Base-by-base conservation (phyloP, 2,888 invertebrate genomes). In the Pollenia angustigena region DNA sequence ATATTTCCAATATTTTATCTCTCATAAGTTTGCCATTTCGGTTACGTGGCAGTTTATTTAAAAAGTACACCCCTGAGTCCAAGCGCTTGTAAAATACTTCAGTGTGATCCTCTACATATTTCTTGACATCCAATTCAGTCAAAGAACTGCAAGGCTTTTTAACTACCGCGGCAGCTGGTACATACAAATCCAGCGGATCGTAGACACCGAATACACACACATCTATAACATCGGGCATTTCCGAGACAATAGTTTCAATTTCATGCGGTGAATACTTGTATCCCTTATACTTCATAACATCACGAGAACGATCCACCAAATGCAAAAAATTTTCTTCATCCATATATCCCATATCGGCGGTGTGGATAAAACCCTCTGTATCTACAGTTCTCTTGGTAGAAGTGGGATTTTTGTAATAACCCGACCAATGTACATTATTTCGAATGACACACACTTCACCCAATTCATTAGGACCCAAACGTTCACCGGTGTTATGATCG, bases 321-420 rank as follows among this genome's bases (percentile, higher is more conserved):
- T 88, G 90, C 6, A 92, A 72, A 81, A 79, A 88, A 12, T 91
- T 90, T 2, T 92, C 88, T 8, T 90, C 89, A 85, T 92, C 91
- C 81, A 93, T 91, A 78, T 90, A 90, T 4, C 93, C 93, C 78
- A 92, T 60, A 81, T 93, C 93, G 0, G 93, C 93, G 0, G 91
- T 90, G 11, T 89, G 90, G 3, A 92, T 85, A 90, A 91, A 93
- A 46, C 91, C 91, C 0, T 91, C 87, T 1, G 32, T 54, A 68
- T 92, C 91, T 11, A 88, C 83, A 1, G 89, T 87, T 10, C 76
- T 62, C 4, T 75, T 72, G 3, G 91, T 90, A 7, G 88, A 90
- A 14, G 69, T 85, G 0, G 87, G 81, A 80, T 91, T 90, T 3
- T 88, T 84, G 72, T 90, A 91, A 81, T 92, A 92, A 0, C 92